These are phyloP conservation scores for Cinclus mexicanus DNA, from an alignment of 2,113 vertebrate genomes.

Conservation along the genomic window DNA sequence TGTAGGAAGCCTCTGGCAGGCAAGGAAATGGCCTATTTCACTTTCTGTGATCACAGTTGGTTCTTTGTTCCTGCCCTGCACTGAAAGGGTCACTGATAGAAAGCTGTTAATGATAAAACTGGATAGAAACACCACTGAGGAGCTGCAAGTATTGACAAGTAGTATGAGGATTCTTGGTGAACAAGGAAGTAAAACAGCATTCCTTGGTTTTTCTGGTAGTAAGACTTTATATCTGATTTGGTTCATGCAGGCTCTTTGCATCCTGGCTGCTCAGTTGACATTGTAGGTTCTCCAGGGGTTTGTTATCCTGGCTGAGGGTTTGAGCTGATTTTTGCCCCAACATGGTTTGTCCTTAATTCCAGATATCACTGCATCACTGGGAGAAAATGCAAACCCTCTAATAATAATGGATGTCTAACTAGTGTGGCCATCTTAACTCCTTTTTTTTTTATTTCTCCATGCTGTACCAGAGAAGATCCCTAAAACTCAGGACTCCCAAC, in stretches of 20 bases:
- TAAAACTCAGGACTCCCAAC: not conserved
- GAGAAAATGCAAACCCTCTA: not conserved
- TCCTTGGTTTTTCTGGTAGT: not conserved
- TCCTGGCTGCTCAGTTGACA: not conserved
- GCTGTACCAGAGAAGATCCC: not conserved
- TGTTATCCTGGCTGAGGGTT: not conserved
- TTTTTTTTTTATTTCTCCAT: not conserved
- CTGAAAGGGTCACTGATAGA: not conserved
- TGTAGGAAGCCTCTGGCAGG: not conserved
- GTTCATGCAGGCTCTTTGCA: not conserved
- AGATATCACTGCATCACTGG: not conserved
- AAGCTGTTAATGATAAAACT: not conserved
- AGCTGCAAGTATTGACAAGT: not conserved
- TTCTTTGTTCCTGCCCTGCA: not conserved
- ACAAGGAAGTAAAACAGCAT: not conserved
- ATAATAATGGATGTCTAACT: not conserved
- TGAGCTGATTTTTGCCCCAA: not conserved
- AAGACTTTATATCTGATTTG: not conserved
- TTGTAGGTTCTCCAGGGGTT: not conserved
- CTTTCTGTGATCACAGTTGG: not conserved
- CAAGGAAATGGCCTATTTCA: not conserved
- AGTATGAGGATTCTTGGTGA: not conserved
- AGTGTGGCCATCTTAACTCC: not conserved
- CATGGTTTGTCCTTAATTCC: fast-evolving
- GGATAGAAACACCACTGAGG: not conserved